These are phyloP conservation scores for Acrobasis suavella DNA, from an alignment of 2,888 invertebrate species.

Conservation along the genomic window DNA sequence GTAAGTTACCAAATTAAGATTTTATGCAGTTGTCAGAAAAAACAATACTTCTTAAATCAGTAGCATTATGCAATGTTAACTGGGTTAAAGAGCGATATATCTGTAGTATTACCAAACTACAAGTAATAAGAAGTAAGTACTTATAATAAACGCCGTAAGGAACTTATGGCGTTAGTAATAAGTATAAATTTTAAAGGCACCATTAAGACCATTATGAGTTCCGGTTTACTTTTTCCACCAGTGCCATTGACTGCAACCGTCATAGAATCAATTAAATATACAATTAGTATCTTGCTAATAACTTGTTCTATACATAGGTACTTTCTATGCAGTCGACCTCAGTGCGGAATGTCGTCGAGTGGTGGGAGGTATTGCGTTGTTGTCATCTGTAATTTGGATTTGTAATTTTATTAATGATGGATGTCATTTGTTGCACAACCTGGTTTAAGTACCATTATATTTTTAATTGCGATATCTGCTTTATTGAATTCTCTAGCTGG, in stretches of 20 bases:
- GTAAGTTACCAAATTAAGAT: too few relatives aligned
- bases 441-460: neutral
- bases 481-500: too few relatives aligned
- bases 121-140: too few relatives aligned
- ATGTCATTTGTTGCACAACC: constrained; percentile 8
- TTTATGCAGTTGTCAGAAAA: too few relatives aligned
- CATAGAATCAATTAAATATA: constrained; percentile 1
- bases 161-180: too few relatives aligned
- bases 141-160: too few relatives aligned
- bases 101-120: too few relatives aligned
- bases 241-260: constrained; percentile 7
- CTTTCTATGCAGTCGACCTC: constrained; percentile 12
- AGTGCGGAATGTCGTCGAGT: constrained; percentile 7
- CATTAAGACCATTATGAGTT: constrained; percentile 16
- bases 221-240: constrained; percentile 18
- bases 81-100: too few relatives aligned
- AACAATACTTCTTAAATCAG: too few relatives aligned
- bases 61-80: too few relatives aligned
- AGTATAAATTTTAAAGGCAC: too few relatives aligned
- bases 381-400: constrained; percentile 18
- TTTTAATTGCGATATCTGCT: neutral
- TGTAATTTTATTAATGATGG: constrained; percentile 7
- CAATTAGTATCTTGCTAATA: constrained; percentile 6
- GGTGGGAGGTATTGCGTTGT: constrained; percentile 16
- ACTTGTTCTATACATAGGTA: constrained; percentile 1